Conservation (phyloP, 2,888 invertebrate species). For the Ectobius pallidus region DNA sequence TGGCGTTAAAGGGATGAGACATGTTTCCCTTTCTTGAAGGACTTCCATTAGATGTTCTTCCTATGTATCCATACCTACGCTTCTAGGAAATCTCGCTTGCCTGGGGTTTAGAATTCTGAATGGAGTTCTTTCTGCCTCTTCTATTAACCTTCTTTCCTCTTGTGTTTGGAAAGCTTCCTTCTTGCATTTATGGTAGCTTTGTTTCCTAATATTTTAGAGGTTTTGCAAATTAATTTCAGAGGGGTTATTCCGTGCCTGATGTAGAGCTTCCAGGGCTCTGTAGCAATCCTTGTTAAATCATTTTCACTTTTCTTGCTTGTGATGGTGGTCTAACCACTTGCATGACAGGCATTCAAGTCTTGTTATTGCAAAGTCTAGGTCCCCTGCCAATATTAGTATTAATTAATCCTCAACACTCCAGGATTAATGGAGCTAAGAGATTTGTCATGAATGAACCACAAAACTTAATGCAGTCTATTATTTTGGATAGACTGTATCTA, state of each 20-base stretch:
- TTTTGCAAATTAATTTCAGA: neutral
- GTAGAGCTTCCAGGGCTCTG: neutral
- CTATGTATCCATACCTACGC: neutral
- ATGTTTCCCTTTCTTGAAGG: too few species aligned
- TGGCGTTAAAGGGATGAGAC: too few species aligned
- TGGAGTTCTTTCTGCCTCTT: neutral
- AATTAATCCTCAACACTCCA: too few species aligned
- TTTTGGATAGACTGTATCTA: too few species aligned
- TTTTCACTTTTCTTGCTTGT: neutral
- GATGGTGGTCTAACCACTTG: neutral
- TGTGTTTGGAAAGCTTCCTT: neutral
- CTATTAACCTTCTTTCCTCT: neutral
- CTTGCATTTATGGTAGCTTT: neutral
- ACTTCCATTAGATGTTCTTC: too few species aligned
- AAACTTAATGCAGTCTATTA: too few species aligned
- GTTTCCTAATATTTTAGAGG: neutral
- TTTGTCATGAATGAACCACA: too few species aligned
- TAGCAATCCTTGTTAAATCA: neutral
- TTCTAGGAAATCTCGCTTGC: neutral
- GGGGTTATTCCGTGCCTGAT: neutral
- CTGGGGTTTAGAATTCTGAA: neutral
- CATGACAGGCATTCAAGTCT: neutral
- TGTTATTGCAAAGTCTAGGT: neutral
- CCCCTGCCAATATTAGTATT: too few species aligned
- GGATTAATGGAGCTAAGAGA: too few species aligned